These are phyloP conservation scores for Phaenicophaeus curvirostris DNA, from an alignment of 2,797 vertebrate species.

Conservation along the genomic window DNA sequence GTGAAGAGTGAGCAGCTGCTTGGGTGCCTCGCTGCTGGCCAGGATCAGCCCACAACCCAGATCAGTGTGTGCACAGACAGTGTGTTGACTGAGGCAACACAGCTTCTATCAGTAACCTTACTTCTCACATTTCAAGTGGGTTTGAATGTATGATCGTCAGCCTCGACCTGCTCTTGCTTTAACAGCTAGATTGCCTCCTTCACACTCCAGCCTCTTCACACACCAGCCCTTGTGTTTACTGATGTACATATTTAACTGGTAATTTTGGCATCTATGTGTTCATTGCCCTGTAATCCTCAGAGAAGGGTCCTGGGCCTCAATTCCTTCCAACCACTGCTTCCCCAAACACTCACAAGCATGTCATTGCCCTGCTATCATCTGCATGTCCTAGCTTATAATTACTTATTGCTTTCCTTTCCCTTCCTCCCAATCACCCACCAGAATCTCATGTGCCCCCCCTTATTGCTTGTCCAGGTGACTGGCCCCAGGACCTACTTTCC, in stretches of 20 bases:
- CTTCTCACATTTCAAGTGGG: neutral
- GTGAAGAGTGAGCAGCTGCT: neutral
- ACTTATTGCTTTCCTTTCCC: neutral
- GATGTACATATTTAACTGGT: neutral
- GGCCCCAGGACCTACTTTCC: neutral
- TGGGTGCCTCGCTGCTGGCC: neutral
- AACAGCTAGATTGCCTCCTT: neutral
- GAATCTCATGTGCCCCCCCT: neutral
- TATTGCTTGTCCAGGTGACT: neutral
- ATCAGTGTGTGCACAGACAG: neutral
- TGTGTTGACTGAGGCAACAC: neutral
- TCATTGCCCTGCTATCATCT: neutral
- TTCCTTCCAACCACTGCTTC: neutral
- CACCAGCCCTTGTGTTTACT: neutral
- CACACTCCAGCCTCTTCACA: no score
- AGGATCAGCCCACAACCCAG: neutral
- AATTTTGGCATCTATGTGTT: neutral
- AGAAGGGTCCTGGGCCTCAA: neutral
- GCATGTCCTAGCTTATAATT: neutral
- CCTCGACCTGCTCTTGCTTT: neutral
- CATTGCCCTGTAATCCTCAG: neutral
- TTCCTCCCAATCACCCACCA: neutral
- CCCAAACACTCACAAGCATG: neutral
- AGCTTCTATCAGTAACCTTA: neutral
- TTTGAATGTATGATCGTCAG: neutral